These are phyloP conservation scores for Pectinophora gossypiella DNA, from an alignment of 1,140 invertebrate species.

Conservation along the genomic window DNA sequence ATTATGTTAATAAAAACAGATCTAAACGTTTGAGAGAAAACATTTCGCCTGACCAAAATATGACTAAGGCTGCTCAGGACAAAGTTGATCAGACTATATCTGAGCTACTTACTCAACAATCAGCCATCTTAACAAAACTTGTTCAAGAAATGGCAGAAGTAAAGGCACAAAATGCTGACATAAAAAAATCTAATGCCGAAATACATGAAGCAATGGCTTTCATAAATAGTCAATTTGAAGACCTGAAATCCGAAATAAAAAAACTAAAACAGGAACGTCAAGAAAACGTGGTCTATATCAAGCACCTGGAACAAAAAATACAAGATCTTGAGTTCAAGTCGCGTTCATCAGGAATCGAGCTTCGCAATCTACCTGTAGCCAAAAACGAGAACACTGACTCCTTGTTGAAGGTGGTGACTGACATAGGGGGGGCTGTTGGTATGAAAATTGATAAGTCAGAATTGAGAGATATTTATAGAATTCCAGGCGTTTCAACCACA, in stretches of 20 bases:
- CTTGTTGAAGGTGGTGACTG: not conserved
- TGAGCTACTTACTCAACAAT: not conserved
- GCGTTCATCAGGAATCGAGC: not conserved
- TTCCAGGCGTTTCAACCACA: not conserved
- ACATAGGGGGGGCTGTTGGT: not conserved
- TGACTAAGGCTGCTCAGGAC: not conserved
- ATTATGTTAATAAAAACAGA: not conserved
- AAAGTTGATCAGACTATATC: not conserved
- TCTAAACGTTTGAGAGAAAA: not conserved
- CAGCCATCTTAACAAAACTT: not conserved
- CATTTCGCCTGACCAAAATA: not conserved
- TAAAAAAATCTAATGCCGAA: not conserved
- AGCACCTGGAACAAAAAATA: not conserved
- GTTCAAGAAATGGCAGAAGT: not conserved
- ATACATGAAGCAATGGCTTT: not conserved
- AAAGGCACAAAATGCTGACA: not conserved
- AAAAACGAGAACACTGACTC: not conserved
- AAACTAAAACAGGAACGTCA: not conserved
- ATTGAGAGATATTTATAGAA: not conserved
- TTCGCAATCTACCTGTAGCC: not conserved
- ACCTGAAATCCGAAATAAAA: not conserved
- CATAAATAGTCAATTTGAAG: not conserved
- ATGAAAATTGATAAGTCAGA: not conserved
- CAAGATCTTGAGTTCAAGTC: not conserved
- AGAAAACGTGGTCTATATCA: not conserved